Conservation (phyloP, 2,797 vertebrate genomes). For the Stomatorhinus walkeri region DNA sequence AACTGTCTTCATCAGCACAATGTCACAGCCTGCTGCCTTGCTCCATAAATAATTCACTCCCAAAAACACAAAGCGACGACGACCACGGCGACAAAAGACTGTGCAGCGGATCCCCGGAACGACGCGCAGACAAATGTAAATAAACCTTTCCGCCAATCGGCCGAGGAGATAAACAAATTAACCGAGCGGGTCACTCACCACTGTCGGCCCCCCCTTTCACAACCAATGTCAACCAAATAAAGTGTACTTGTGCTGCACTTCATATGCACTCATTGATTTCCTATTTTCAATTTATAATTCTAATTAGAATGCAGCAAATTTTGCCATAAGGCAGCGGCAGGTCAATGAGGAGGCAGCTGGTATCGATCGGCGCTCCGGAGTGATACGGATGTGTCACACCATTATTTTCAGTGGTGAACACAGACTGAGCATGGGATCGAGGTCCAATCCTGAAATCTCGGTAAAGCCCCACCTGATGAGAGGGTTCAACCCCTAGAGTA, state of each 20-base stretch:
- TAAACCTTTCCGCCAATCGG: constrained; percentile 31
- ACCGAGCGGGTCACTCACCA: constrained; percentile 43
- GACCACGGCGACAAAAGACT: constrained; percentile 18
- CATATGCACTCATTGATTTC: constrained; percentile 95
- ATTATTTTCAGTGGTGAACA: constrained; percentile 43
- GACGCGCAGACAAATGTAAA: constrained; percentile 37
- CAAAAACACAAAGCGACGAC: constrained; percentile 45
- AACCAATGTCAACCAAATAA: constrained; percentile 78
- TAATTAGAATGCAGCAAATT: constrained; percentile 86
- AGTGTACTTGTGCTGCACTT: constrained; percentile 67
- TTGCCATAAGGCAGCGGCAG: constrained; percentile 61
- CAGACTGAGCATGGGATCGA: not conserved
- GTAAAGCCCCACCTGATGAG: not conserved
- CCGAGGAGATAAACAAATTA: constrained; percentile 39
- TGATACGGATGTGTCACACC: constrained; percentile 64
- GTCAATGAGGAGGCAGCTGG: constrained; percentile 63
- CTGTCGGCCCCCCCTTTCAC: constrained; percentile 43
- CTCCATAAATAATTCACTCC: constrained; percentile 67
- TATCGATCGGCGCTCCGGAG: constrained; percentile 59
- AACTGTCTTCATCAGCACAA: constrained; percentile 66
- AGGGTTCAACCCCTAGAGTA: not conserved
- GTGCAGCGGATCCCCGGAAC: constrained; percentile 43
- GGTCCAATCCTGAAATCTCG: not conserved
- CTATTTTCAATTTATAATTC: constrained; percentile 96
- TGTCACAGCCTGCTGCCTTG: constrained; percentile 58